phyloP scores from a whole-genome alignment of 2,888 invertebrate species.

The Thyatira batis region DNA sequence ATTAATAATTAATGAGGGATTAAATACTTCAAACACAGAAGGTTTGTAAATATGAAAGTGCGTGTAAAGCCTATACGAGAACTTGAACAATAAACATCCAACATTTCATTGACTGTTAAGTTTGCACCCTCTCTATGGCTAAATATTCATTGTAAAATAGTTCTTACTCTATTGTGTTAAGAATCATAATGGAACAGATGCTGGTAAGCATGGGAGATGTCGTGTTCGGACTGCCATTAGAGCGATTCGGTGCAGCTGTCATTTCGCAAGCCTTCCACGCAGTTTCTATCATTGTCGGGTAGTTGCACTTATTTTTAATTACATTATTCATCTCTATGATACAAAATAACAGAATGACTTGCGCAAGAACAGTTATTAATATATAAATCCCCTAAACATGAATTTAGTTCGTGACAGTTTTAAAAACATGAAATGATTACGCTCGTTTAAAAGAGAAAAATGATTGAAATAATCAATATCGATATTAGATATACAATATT shows the following conservation, averaged over 20 bases:
- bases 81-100: constrained; percentile 1
- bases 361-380: too few species aligned
- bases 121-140: constrained; percentile 29
- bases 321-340: too few species aligned
- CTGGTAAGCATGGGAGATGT: constrained; percentile 16
- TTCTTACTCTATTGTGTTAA: constrained; percentile 19
- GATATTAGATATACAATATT: too few species aligned
- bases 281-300: constrained; percentile 4
- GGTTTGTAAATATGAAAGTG: neutral
- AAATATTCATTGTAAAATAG: constrained; percentile 13
- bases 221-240: constrained; percentile 51
- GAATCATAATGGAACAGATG: constrained; percentile 14
- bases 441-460: too few species aligned
- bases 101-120: constrained; percentile 18
- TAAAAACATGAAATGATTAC: too few species aligned
- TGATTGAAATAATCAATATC: too few species aligned
- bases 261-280: constrained; percentile 49
- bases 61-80: neutral
- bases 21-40: neutral
- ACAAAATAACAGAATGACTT: too few species aligned
- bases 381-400: too few species aligned
- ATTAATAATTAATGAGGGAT: neutral
- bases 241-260: constrained; percentile 55
- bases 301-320: constrained; percentile 8
- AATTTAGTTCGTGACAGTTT: too few species aligned